phyloP scores from a whole-genome alignment of 2,797 vertebrate genomes.

The Rhinogobio ventralis region DNA sequence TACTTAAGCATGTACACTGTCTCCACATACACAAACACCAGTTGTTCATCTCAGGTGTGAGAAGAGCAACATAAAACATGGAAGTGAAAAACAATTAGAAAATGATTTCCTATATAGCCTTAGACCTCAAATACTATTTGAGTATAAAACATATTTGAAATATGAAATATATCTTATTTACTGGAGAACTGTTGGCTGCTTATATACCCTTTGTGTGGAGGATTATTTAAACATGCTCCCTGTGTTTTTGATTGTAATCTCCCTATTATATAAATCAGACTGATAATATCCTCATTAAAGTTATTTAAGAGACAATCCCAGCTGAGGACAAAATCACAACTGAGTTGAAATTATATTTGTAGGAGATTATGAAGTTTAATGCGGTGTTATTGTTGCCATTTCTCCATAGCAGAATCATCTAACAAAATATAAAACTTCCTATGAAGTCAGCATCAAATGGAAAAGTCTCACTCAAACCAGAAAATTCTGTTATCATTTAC shows the following conservation, averaged over 20 bases:
- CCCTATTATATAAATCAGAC: neutral
- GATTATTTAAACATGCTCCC: neutral
- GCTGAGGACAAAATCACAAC: neutral
- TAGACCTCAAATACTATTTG: neutral
- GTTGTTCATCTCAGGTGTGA: neutral
- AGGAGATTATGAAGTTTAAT: neutral
- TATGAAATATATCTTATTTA: neutral
- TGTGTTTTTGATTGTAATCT: neutral
- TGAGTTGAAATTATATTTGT: neutral
- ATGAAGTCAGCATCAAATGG: neutral
- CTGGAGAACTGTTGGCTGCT: neutral
- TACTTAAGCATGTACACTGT: neutral
- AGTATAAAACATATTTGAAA: neutral
- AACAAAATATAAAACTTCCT: neutral
- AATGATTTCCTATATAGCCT: neutral
- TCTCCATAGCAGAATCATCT: neutral
- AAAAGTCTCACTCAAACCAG: neutral
- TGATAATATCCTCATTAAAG: neutral
- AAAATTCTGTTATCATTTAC: neutral
- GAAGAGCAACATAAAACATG: neutral
- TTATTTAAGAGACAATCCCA: neutral
- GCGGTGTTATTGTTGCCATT: neutral
- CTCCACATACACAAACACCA: neutral
- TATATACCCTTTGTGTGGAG: neutral
- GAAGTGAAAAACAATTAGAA: neutral